Conservation (phyloP, 2,113 vertebrate genomes). For the Aptenodytes forsteri region DNA sequence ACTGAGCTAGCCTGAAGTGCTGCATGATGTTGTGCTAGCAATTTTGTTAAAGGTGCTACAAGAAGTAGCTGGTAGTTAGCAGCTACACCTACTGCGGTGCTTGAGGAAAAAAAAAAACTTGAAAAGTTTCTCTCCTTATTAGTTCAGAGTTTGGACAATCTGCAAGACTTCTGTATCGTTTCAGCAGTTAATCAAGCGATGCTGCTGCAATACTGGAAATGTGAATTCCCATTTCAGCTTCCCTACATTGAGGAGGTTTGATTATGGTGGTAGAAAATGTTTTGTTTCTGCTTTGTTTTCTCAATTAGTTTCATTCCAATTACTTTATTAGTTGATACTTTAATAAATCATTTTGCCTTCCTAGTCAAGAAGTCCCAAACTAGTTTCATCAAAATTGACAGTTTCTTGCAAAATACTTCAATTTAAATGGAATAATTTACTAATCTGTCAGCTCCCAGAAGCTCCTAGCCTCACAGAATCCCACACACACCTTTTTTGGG, state of each 20-base stretch:
- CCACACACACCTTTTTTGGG: accelerated
- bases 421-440: background rate
- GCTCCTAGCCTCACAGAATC: background rate
- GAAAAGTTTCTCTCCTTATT: background rate
- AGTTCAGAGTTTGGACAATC: background rate
- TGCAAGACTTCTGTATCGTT: background rate
- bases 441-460: background rate
- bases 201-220: background rate
- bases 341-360: background rate
- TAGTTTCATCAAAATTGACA: background rate
- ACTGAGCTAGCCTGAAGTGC: background rate
- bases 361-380: background rate
- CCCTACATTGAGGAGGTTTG: background rate
- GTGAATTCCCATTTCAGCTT: background rate
- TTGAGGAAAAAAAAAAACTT: background rate
- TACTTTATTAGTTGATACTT: background rate
- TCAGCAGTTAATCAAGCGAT: background rate
- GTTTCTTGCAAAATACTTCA: background rate
- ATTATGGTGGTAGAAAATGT: background rate
- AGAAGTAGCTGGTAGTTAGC: background rate
- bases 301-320: background rate
- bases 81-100: accelerated
- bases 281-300: background rate
- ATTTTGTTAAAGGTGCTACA: background rate
- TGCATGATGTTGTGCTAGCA: background rate